phyloP scores from a whole-genome alignment of 2,888 invertebrate genomes.

The Acanthacorydalis orientalis region DNA sequence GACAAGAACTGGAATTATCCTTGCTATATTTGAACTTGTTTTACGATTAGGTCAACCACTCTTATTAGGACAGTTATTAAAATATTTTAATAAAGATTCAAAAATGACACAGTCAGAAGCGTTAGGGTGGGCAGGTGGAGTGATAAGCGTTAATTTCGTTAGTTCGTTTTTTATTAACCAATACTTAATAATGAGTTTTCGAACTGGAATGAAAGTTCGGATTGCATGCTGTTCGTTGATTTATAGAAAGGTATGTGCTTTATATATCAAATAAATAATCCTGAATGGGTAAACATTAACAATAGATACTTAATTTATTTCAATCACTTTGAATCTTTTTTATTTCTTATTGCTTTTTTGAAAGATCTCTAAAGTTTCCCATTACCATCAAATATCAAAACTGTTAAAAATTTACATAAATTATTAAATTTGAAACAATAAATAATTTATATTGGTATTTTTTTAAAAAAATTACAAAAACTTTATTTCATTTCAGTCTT shows the following conservation, averaged over 20 bases:
- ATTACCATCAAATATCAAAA: too few species aligned
- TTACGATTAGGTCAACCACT: slow-evolving; percentile 47
- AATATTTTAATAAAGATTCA: slow-evolving; percentile 42
- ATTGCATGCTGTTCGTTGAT: slow-evolving; percentile 69
- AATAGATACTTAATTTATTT: background rate
- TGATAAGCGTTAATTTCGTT: slow-evolving; percentile 35
- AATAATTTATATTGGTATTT: too few species aligned
- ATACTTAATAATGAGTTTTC: slow-evolving; percentile 24
- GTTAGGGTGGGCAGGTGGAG: slow-evolving; percentile 40
- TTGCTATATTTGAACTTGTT: slow-evolving; percentile 39
- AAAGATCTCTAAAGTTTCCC: too few species aligned
- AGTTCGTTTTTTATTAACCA: slow-evolving; percentile 48
- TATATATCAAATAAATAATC: slow-evolving; percentile 1
- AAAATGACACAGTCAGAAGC: slow-evolving; percentile 37
- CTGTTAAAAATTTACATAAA: background rate
- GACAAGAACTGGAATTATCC: slow-evolving; percentile 39
- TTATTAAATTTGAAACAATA: too few species aligned
- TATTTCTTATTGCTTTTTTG: too few species aligned
- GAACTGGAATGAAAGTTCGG: slow-evolving; percentile 60
- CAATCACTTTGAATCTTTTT: too few species aligned
- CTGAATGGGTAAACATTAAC: background rate
- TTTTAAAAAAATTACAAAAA: background rate
- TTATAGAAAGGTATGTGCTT: slow-evolving; percentile 57
- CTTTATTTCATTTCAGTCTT: slow-evolving; percentile 24
- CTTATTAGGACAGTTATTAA: slow-evolving; percentile 42